phyloP scores from a whole-genome alignment of 2,888 invertebrate genomes.

The Leptopilina drosophilae region DNA sequence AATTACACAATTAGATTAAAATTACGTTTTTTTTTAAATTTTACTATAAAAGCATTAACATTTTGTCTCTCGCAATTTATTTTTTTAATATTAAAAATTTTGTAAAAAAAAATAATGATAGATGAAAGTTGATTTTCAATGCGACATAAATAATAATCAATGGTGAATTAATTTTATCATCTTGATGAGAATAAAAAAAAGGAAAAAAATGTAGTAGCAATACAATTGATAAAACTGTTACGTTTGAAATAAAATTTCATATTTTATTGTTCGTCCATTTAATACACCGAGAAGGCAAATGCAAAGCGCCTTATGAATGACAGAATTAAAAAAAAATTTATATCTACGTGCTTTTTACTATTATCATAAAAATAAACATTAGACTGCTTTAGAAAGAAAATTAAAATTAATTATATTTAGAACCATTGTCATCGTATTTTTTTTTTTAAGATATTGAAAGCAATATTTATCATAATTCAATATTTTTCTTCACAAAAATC shows the following conservation, averaged over 20 bases:
- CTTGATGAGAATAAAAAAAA: not conserved
- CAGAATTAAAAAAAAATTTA: conserved; percentile 21
- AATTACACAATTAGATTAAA: too few species aligned
- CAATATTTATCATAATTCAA: conserved; percentile 7
- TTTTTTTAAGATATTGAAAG: not conserved
- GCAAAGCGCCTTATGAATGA: conserved; percentile 26
- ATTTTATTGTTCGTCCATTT: conserved; percentile 14
- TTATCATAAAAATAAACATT: not conserved
- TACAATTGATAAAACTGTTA: conserved; percentile 3
- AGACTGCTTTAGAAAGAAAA: not conserved
- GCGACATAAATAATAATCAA: too few species aligned
- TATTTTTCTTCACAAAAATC: not conserved
- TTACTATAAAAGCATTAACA: too few species aligned
- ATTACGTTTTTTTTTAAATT: too few species aligned
- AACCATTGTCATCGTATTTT: conserved; percentile 6
- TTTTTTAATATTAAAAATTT: too few species aligned
- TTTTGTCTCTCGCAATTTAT: too few species aligned
- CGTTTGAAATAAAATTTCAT: not conserved
- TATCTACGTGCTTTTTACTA: conserved; percentile 28
- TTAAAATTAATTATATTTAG: not conserved
- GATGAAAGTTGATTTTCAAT: too few species aligned
- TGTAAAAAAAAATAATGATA: too few species aligned
- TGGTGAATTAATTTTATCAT: too few species aligned
- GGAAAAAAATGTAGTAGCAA: not conserved
- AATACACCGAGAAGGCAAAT: not conserved